Conservation (phyloP, 2,113 vertebrate genomes). For the Cariama cristata region DNA sequence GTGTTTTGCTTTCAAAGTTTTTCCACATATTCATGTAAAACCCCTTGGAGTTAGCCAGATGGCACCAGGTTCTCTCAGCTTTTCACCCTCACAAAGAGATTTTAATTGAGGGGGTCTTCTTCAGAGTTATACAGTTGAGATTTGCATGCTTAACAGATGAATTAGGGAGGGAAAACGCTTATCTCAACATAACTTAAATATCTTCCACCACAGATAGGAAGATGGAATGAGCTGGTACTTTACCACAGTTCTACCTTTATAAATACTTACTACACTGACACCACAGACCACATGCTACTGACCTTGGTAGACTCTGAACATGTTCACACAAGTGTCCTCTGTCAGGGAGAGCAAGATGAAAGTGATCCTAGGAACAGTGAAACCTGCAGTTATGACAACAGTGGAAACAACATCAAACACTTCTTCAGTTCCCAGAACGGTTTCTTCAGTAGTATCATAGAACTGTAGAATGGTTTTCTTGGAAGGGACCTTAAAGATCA, state of each 20-base stretch:
- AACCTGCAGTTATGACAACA: neutral
- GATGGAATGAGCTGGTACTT: neutral
- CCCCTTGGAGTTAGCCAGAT: neutral
- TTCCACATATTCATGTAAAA: accelerated
- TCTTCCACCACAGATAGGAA: neutral
- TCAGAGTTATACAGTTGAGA: neutral
- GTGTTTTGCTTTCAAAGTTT: neutral
- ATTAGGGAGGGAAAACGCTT: neutral
- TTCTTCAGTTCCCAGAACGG: neutral
- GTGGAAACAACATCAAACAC: neutral
- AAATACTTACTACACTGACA: neutral
- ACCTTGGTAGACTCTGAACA: neutral
- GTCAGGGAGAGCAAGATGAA: neutral
- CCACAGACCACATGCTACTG: neutral
- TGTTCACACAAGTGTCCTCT: neutral
- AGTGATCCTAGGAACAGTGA: neutral
- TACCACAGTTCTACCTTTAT: neutral
- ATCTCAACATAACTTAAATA: neutral
- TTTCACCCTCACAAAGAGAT: neutral
- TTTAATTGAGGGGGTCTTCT: neutral
- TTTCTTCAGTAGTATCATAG: neutral
- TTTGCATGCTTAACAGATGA: neutral
- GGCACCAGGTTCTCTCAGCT: neutral
- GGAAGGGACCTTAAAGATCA: no score
- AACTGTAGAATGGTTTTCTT: no score